Evolutionary conservation across 2,888 invertebrate species (phyloP).

Genomic region (Alloscopus bannaensis): DNA sequence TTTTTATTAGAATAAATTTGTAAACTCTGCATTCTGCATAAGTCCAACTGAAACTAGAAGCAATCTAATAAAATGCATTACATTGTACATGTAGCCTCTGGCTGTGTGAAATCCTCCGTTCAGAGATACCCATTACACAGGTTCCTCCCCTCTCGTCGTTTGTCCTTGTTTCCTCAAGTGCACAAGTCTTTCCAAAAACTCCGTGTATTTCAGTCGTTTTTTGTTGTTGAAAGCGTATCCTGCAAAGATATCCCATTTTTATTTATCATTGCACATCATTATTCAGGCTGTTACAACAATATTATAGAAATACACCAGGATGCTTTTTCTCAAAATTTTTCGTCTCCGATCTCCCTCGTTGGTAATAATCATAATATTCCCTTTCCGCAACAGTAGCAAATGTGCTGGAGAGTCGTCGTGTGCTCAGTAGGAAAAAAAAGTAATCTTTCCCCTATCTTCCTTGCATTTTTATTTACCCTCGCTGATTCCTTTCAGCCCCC

Average conservation of each 20-base stretch:
- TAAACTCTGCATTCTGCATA: no score
- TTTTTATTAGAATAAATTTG: no score
- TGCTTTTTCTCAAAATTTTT: slow-evolving; percentile 28
- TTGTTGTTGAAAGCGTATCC: not conserved
- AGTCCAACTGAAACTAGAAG: no score
- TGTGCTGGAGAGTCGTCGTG: slow-evolving; percentile 37
- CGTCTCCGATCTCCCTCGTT: slow-evolving; percentile 49
- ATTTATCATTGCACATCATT: slow-evolving; percentile 60
- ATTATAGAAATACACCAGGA: slow-evolving; percentile 57
- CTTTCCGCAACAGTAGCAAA: slow-evolving; percentile 53
- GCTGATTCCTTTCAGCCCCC: slow-evolving; percentile 1
- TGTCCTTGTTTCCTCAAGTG: not conserved
- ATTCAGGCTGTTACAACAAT: slow-evolving; percentile 59
- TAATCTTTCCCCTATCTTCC: not conserved
- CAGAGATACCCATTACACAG: no score
- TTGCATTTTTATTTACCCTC: slow-evolving; percentile 16
- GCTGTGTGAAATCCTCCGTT: no score
- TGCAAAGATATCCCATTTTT: slow-evolving; percentile 38
- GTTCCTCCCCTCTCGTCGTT: not conserved
- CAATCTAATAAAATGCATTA: no score
- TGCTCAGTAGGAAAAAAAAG: slow-evolving; percentile 7
- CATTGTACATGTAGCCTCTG: no score
- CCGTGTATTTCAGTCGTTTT: not conserved
- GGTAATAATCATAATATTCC: slow-evolving; percentile 61
- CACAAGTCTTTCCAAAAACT: not conserved